These are phyloP conservation scores for Neoaliturus tenellus DNA, from an alignment of 2,888 invertebrate species.

Conservation along the genomic window DNA sequence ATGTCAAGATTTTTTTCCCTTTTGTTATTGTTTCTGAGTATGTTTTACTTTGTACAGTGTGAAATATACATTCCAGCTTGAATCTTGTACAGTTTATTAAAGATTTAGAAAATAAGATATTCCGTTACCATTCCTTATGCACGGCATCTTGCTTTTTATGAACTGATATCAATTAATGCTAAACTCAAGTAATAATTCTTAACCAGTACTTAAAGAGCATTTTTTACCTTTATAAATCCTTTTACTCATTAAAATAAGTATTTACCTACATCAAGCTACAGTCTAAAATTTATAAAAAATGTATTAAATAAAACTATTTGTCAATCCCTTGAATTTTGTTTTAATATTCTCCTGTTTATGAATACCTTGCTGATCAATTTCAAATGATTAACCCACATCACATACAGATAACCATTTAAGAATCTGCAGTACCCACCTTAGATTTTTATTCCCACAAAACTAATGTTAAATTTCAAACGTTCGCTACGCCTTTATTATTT, in stretches of 20 bases:
- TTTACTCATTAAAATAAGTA: neutral
- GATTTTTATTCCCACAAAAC: too few relatives aligned
- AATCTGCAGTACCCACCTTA: too few relatives aligned
- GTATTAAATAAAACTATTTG: neutral
- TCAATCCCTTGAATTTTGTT: too few relatives aligned
- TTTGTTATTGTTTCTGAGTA: too few relatives aligned
- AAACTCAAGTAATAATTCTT: neutral
- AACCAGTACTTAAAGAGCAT: neutral
- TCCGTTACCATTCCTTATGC: constrained; percentile 26
- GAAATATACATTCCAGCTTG: constrained; percentile 24
- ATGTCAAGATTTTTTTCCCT: too few relatives aligned
- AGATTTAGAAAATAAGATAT: constrained; percentile 16
- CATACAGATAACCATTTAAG: too few relatives aligned
- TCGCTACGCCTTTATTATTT: too few relatives aligned
- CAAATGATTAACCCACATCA: too few relatives aligned
- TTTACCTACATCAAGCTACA: neutral
- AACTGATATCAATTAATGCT: neutral
- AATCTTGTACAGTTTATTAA: neutral
- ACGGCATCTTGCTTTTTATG: neutral
- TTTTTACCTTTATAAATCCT: neutral
- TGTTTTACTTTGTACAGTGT: constrained; percentile 14
- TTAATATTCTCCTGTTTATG: too few relatives aligned
- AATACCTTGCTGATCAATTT: too few relatives aligned
- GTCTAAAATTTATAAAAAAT: constrained; percentile 4
- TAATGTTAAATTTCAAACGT: too few relatives aligned